Base-by-base conservation (phyloP, 2,888 invertebrate species). In the Pheosia tremula region DNA sequence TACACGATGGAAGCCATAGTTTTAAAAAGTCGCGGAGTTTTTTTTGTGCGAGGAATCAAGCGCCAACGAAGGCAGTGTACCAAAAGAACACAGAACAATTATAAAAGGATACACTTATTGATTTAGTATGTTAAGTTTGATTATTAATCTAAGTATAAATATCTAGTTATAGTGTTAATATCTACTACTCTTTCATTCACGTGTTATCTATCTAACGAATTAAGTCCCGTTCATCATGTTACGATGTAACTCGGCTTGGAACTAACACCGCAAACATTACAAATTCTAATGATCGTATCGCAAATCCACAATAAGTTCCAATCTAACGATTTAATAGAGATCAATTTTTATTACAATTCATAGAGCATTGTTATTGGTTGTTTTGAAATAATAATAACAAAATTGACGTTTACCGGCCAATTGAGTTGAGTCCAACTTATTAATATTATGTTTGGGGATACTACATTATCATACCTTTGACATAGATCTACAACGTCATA, bases 111-210 rank as follows among this genome's bases (percentile, higher is more conserved):
- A 53, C 56, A 67, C 60, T 64, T 62, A 45, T 36, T 61, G 63
- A 64, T 67, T 66, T 63, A 55, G 57, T 47, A 47, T 45, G 13
- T 56, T 24, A 9, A 24, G 41, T 74, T 57, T 63, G 60, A 67
- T 66, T 71, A 66, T 61, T 64, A 65, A 0, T 38, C 71, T 73
- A 77, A 66, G 66, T 70, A 75, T 74, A 72, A 72, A 74, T 77
- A 75, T 77, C 68, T 69, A 70, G 64, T 63, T 68, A 62, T 62
- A 67, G 54, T 56, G 55, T 60, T 65, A 60, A 60, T 56, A 62
- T 67, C 57, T 41, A 62, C 63, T 69, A 65, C 60, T 58, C 60
- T 66, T 67, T 66, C n/a, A 64, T 66, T 67, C 54, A 67, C 63
- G 66, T 74, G 69, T 64, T 54, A 54, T 54, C 11, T 38, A 49